phyloP scores from a whole-genome alignment of 2,888 invertebrate genomes.

The Coelinius sp. region DNA sequence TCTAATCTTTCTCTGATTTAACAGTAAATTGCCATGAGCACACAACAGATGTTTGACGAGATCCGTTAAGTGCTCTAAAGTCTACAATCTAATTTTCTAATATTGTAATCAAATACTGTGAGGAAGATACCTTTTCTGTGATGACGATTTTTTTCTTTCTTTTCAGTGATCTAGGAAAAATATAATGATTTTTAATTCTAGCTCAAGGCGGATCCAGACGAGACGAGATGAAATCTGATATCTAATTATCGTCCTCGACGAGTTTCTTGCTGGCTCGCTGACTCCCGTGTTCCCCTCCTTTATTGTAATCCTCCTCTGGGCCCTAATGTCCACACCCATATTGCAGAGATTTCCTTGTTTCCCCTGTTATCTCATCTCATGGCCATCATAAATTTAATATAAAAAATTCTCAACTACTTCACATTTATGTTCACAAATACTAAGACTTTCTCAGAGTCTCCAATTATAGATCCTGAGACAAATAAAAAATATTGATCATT shows the following conservation, averaged over 20 bases:
- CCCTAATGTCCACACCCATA: slow-evolving; percentile 6
- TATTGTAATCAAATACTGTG: background rate
- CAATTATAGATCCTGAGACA: background rate
- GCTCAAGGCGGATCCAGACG: slow-evolving; percentile 18
- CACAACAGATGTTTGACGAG: background rate
- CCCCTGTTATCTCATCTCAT: background rate
- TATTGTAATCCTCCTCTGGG: background rate
- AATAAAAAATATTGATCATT: background rate
- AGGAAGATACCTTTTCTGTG: background rate
- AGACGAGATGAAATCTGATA: slow-evolving; percentile 50
- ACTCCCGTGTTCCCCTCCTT: background rate
- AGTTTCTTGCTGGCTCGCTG: slow-evolving; percentile 42
- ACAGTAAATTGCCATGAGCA: background rate
- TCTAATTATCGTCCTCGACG: slow-evolving; percentile 53
- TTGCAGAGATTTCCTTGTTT: background rate
- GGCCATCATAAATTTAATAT: too few species aligned
- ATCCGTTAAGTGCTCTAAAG: background rate
- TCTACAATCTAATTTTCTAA: too few species aligned
- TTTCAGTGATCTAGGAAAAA: background rate
- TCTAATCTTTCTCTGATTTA: too few species aligned
- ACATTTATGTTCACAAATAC: too few species aligned
- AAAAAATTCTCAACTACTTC: too few species aligned
- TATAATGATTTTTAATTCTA: slow-evolving; percentile 16
- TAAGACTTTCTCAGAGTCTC: background rate
- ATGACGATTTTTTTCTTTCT: background rate